Evolutionary conservation across 92 coral and sea anemone genomes (phyloP), one percentile per base, ranked within the genome.

Genomic region (Virgularia gustaviana): DNA sequence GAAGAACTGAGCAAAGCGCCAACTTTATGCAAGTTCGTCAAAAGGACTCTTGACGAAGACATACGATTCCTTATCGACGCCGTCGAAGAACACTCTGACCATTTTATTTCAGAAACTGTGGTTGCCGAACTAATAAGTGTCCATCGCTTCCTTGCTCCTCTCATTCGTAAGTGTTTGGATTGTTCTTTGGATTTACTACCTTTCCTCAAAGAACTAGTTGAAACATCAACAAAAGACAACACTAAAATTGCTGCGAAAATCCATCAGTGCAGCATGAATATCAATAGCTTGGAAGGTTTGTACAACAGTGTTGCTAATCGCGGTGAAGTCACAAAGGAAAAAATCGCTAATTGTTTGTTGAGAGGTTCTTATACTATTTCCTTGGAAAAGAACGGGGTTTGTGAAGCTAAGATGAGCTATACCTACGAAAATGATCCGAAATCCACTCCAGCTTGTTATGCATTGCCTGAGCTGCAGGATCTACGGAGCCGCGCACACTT

Each of bases 11-110:
- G 81, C 35, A 65, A 66, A 1, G 71, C 90, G 13, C 58, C 44
- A 41, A 86, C 81, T 49, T 49, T 86, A 4, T 25, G 81, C 30
- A 49, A 63, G 18, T 63, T 86, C 4, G 38, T 86, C 10, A 41
- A 59, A 65, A 86, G 81, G 32, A 81, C 84, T 20, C 86, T 80
- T n/a, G 18, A 53, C 29, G 90, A 86, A 7, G 90, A 86, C 37
- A 81, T 82, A 9, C 76, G 75, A 39, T 47, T 82, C 19, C 72
- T 85, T 5, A 85, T 85, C 24, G 90, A 85, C 52, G 83, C 83
- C 49, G 90, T 85, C 2, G 90, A 85, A 57, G 90, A 82, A 36
- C 87, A 77, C 60, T 86, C 84, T 9, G 90, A 86, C 49, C 86
- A 75, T 20, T 62, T 79, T 4, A 78, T 86, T 63, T 75, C 84